Conservation (phyloP, 1,140 invertebrate genomes). For the Proales similis region DNA sequence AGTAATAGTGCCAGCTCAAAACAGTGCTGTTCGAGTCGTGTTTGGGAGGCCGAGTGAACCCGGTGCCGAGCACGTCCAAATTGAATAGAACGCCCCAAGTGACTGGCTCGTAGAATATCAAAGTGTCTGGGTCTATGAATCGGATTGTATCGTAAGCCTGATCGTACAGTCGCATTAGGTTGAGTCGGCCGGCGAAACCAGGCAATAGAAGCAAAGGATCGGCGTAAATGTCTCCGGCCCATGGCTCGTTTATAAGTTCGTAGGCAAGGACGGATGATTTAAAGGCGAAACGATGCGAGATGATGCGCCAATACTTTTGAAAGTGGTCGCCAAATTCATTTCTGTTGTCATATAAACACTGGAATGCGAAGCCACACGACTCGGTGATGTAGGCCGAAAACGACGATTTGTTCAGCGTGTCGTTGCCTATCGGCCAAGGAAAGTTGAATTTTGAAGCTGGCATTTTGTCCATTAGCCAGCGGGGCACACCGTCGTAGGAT, state of each 20-base stretch:
- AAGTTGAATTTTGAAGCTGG: conserved; percentile 36
- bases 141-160: conserved; percentile 40
- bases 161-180: conserved; percentile 42
- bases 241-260: conserved; percentile 44
- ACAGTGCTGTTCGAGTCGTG: conserved; percentile 39
- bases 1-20: conserved; percentile 43
- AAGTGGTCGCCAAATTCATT: conserved; percentile 37
- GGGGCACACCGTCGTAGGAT: conserved; percentile 27
- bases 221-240: conserved; percentile 42
- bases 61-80: conserved; percentile 39
- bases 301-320: conserved; percentile 40
- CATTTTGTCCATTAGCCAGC: conserved; percentile 41
- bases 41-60: conserved; percentile 41
- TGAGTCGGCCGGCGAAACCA: conserved; percentile 40
- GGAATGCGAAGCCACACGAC: conserved; percentile 41
- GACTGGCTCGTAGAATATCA: conserved; percentile 44
- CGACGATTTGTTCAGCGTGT: conserved; percentile 25
- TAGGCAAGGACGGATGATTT: conserved; percentile 41
- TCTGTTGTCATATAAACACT: conserved; percentile 42
- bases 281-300: conserved; percentile 39
- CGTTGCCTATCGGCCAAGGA: conserved; percentile 41
- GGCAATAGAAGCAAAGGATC: conserved; percentile 41
- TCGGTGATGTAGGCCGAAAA: conserved; percentile 41
- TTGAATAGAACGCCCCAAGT: conserved; percentile 42
- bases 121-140: conserved; percentile 40